Evolutionary conservation across 2,113 vertebrate species (phyloP).

Genomic region (Hemibates koningsi): DNA sequence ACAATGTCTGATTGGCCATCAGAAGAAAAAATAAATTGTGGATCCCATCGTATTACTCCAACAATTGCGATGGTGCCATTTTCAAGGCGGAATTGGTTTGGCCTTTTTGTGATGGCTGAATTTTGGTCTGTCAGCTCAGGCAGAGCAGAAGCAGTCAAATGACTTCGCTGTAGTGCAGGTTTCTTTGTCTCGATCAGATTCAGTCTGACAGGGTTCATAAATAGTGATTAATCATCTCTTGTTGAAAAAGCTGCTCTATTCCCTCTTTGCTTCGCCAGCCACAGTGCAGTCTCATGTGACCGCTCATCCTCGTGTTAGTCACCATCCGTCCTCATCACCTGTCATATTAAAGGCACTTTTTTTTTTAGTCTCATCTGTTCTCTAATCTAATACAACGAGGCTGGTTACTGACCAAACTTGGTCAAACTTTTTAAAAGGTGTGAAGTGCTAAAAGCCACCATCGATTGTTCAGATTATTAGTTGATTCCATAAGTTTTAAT

Average conservation of each 20-base stretch:
- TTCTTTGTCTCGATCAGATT: conserved; percentile 27
- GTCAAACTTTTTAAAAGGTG: not conserved
- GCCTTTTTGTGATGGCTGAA: not conserved
- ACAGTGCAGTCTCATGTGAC: not conserved
- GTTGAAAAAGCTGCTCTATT: not conserved
- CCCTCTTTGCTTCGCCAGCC: not conserved
- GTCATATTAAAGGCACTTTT: not conserved
- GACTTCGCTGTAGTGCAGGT: not conserved
- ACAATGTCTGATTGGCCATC: conserved; percentile 24
- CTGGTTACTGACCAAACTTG: not conserved
- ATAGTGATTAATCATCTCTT: conserved; percentile 51
- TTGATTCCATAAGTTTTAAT: not conserved
- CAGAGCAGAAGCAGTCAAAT: not conserved
- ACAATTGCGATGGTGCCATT: not conserved
- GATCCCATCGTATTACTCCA: not conserved
- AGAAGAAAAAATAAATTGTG: not conserved
- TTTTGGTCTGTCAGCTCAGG: not conserved
- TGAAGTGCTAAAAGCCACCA: not conserved
- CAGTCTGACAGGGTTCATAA: conserved; percentile 43
- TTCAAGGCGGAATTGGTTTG: not conserved
- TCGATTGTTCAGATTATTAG: not conserved
- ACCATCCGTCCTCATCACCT: conserved; percentile 42
- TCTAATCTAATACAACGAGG: not conserved
- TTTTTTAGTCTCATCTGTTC: not conserved
- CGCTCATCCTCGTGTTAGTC: not conserved